Evolutionary conservation across 2,797 vertebrate species (phyloP).

Genomic region (Karalla daura): DNA sequence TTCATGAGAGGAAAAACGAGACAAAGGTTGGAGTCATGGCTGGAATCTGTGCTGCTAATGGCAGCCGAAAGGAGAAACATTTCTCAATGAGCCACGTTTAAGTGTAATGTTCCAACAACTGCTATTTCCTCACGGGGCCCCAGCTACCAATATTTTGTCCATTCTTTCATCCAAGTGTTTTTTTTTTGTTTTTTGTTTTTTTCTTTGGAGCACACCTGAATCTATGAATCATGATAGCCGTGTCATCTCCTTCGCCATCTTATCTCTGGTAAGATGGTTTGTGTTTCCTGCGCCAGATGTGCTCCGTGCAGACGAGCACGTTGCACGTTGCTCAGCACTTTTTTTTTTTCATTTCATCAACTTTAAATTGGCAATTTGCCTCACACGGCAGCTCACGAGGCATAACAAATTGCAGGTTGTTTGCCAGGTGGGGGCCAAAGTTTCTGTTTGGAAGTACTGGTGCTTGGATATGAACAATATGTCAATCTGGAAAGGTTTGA

Average conservation of each 20-base stretch:
- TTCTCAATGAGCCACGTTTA: constrained; percentile 50
- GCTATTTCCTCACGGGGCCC: constrained; percentile 5
- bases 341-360: neutral
- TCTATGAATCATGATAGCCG: neutral
- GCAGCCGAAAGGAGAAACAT: constrained; percentile 55
- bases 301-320: neutral
- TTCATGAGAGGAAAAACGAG: constrained; percentile 38
- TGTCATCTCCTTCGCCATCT: neutral
- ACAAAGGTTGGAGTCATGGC: constrained; percentile 17
- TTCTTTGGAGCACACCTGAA: neutral
- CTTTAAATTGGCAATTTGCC: constrained; percentile 14
- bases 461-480: constrained; percentile 34
- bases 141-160: neutral
- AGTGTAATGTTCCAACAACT: constrained; percentile 40
- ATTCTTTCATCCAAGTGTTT: constrained; percentile 10
- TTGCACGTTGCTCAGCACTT: neutral
- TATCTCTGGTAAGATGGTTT: neutral
- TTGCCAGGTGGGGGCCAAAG: constrained; percentile 11
- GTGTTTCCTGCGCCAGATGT: neutral
- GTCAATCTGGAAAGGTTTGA: constrained; percentile 14
- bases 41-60: constrained; percentile 28
- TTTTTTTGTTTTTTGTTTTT: neutral
- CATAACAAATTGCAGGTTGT: constrained; percentile 21
- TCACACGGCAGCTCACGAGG: constrained; percentile 5
- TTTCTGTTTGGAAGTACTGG: constrained; percentile 11